Conservation (phyloP, 2,797 vertebrate genomes). For the Vipera latastei region DNA sequence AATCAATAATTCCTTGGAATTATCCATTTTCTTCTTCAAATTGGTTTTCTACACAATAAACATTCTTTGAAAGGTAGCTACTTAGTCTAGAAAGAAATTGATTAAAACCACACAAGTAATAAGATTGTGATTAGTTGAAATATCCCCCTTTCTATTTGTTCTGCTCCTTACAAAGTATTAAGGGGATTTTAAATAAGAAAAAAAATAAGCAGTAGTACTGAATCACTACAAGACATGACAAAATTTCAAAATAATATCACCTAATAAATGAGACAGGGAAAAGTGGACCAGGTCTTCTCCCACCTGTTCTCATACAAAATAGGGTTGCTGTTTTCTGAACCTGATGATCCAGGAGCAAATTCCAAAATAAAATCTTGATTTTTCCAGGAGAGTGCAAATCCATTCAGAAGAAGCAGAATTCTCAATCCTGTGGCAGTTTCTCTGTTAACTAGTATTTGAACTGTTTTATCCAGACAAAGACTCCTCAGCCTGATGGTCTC, state of each 20-base stretch:
- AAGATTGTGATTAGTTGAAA: conserved; percentile 16
- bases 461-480: neutral
- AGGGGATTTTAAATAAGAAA: neutral
- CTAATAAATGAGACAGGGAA: neutral
- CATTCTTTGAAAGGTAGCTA: neutral
- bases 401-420: neutral
- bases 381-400: neutral
- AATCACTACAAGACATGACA: neutral
- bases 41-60: neutral
- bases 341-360: neutral
- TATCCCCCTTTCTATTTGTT: conserved; percentile 1
- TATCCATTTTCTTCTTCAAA: neutral
- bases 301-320: neutral
- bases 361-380: neutral
- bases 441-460: neutral
- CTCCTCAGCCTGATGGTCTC: neutral
- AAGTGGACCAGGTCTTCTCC: neutral
- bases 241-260: neutral
- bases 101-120: conserved; percentile 19
- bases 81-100: neutral
- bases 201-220: neutral
- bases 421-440: neutral
- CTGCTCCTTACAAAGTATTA: conserved; percentile 10
- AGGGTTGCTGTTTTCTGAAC: neutral
- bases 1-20: neutral